These are phyloP conservation scores for Drosophila pallidifrons DNA, from an alignment of 1,140 invertebrate species.

Conservation along the genomic window DNA sequence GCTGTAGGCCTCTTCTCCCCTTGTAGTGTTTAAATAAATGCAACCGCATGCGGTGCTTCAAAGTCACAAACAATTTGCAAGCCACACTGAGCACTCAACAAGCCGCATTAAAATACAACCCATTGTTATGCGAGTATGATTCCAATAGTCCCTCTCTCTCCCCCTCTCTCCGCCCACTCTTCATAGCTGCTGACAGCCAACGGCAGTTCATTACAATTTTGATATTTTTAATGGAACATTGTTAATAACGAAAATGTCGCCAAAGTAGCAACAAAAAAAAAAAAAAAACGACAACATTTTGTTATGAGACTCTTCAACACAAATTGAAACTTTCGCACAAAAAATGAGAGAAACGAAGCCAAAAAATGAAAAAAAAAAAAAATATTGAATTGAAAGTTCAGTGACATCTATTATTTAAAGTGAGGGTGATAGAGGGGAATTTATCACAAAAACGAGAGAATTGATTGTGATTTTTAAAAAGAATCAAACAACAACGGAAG, in stretches of 20 bases:
- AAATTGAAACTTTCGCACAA: constrained; percentile 42
- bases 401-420: constrained; percentile 14
- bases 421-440: not conserved
- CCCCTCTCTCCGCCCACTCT: not conserved
- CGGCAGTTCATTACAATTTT: constrained; percentile 23
- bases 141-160: constrained; percentile 4
- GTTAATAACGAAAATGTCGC: constrained; percentile 34
- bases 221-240: constrained; percentile 47
- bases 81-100: constrained; percentile 71
- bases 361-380: constrained; percentile 3
- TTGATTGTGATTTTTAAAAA: too few species aligned
- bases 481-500: too few species aligned
- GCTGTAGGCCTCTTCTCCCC: too few species aligned
- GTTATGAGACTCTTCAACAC: constrained; percentile 18
- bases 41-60: constrained; percentile 57
- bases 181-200: constrained; percentile 9
- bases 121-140: constrained; percentile 53
- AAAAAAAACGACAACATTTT: constrained; percentile 23
- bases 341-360: not conserved
- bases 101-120: constrained; percentile 68
- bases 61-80: constrained; percentile 74
- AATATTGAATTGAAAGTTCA: constrained; percentile 28
- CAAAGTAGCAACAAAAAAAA: constrained; percentile 26
- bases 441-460: not conserved
- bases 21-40: constrained; percentile 22